phyloP scores from a whole-genome alignment of 1,140 invertebrate species.

The Gryon sp. region DNA sequence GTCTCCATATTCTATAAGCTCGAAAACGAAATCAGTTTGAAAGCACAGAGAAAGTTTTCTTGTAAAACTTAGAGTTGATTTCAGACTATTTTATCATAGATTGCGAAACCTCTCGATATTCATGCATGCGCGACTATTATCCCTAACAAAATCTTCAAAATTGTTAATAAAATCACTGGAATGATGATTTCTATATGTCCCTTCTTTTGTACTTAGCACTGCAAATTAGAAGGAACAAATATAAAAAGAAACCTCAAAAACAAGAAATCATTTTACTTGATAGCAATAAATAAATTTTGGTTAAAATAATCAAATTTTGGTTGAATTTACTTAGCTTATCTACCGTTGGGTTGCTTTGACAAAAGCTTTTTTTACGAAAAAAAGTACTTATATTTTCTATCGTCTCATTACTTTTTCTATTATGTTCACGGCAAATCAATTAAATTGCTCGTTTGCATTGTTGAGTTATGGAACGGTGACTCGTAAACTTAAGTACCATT shows the following conservation, averaged over 20 bases:
- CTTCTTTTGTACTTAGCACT: constrained; percentile 31
- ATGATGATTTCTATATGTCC: constrained; percentile 14
- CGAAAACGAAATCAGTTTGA: constrained; percentile 60
- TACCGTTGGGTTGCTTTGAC: too few relatives aligned
- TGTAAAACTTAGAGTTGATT: constrained; percentile 56
- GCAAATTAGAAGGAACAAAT: too few relatives aligned
- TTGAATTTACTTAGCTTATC: neutral
- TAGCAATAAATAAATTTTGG: too few relatives aligned
- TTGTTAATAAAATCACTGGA: constrained; percentile 39
- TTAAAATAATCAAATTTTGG: too few relatives aligned
- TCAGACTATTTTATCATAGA: constrained; percentile 55
- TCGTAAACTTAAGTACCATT: constrained; percentile 67
- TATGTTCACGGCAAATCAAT: constrained; percentile 35
- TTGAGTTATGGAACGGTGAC: constrained; percentile 30
- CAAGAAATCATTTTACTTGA: too few relatives aligned
- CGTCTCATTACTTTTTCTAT: constrained; percentile 13
- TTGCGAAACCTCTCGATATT: constrained; percentile 41
- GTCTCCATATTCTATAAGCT: constrained; percentile 69
- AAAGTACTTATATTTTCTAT: constrained; percentile 26
- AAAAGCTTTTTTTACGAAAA: too few relatives aligned
- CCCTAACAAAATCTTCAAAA: constrained; percentile 26
- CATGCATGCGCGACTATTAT: constrained; percentile 49
- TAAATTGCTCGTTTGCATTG: constrained; percentile 48
- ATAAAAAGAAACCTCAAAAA: too few relatives aligned
- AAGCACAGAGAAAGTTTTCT: constrained; percentile 56